Percentiles rank a stretch among this genome's conserved stretches.
phyloP scores from a whole-genome alignment of 1,140 invertebrate species.

The Eulimnadia texana region DNA sequence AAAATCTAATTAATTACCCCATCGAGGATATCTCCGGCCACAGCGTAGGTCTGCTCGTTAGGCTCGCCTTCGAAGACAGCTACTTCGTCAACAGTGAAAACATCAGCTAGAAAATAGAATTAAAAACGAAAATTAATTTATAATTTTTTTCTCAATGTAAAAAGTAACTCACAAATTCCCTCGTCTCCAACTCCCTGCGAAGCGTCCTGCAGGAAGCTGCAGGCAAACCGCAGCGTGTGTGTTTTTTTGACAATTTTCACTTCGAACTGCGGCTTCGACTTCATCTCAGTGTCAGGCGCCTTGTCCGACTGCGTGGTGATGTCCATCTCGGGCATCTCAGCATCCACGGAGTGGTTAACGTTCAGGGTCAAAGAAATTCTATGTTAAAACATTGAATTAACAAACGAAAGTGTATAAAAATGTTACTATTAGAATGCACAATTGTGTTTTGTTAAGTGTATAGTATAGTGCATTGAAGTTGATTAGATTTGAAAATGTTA shows the following conservation, averaged over 20 bases:
- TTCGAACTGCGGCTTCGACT: slow-evolving; percentile 72
- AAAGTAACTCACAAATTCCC: neutral
- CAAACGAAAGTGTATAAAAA: too few relatives aligned
- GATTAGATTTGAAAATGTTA: too few relatives aligned
- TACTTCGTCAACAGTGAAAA: slow-evolving; percentile 75
- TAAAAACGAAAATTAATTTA: too few relatives aligned
- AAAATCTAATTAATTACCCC: slow-evolving; percentile 40
- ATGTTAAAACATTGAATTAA: slow-evolving; percentile 21
- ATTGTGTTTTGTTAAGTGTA: too few relatives aligned
- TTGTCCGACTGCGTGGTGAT: slow-evolving; percentile 40
- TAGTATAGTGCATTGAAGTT: too few relatives aligned
- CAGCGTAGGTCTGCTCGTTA: slow-evolving; percentile 66
- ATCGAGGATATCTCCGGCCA: slow-evolving; percentile 77
- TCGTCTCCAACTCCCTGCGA: slow-evolving; percentile 1
- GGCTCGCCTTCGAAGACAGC: slow-evolving; percentile 67
- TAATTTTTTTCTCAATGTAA: too few relatives aligned
- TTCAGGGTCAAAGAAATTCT: slow-evolving; percentile 66
- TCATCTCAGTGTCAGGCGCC: slow-evolving; percentile 49
- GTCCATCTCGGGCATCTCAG: slow-evolving; percentile 46
- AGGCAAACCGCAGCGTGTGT: slow-evolving; percentile 62
- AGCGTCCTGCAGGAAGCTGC: slow-evolving; percentile 51
- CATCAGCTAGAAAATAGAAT: slow-evolving; percentile 24
- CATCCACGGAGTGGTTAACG: slow-evolving; percentile 78
- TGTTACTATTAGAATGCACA: too few relatives aligned
- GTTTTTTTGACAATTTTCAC: slow-evolving; percentile 60